phyloP scores from a whole-genome alignment of 2,113 vertebrate genomes.

The Pygoscelis adeliae region DNA sequence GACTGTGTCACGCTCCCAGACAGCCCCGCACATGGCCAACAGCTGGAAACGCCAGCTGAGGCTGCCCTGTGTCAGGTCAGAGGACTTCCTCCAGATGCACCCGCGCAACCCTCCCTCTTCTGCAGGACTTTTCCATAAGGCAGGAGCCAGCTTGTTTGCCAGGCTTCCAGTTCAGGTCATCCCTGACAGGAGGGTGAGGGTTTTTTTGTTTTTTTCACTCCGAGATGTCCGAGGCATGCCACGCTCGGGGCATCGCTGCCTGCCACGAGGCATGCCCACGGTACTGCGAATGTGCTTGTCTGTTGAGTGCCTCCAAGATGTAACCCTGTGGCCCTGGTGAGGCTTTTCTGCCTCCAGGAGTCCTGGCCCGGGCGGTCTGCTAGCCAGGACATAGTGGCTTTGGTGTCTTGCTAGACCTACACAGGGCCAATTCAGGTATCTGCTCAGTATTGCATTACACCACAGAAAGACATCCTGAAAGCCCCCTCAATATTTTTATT shows the following conservation, averaged over 20 bases:
- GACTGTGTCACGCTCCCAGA: background rate
- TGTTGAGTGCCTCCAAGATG: background rate
- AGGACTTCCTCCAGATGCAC: background rate
- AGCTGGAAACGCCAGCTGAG: background rate
- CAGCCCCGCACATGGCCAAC: background rate
- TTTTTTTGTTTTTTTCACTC: background rate
- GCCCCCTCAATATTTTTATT: background rate
- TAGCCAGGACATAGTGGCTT: background rate
- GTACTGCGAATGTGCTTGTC: rapidly evolving
- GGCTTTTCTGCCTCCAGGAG: background rate
- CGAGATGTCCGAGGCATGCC: background rate
- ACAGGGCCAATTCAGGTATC: background rate
- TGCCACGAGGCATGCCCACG: background rate
- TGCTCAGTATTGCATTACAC: background rate
- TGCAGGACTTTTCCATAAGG: background rate
- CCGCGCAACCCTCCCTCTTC: rapidly evolving
- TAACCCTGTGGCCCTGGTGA: background rate
- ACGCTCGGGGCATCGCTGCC: rapidly evolving
- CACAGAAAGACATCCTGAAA: background rate
- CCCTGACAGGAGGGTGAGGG: background rate
- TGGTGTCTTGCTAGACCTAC: background rate
- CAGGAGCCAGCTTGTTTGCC: background rate
- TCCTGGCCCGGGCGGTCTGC: rapidly evolving
- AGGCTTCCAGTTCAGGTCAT: background rate
- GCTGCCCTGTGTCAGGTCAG: background rate